Conservation (phyloP, 2,888 invertebrate genomes). For the Agriopis marginaria region DNA sequence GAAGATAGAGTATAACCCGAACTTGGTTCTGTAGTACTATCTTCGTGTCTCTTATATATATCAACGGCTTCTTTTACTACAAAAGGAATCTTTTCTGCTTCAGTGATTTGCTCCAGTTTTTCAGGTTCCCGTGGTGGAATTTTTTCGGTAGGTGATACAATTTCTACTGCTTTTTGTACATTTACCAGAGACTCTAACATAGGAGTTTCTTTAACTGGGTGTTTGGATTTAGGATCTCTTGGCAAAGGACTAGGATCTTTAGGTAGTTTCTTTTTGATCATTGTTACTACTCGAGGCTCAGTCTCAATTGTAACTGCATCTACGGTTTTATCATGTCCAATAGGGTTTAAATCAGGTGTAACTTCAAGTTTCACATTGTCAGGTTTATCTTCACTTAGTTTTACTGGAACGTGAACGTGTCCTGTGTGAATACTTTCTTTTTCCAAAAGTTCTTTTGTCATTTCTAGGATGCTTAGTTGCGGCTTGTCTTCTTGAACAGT, state of each 20-base stretch:
- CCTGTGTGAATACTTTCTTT: slow-evolving; percentile 49
- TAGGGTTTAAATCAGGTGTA: not conserved
- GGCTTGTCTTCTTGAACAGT: slow-evolving; percentile 20
- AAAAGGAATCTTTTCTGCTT: not conserved
- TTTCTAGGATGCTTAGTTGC: slow-evolving; percentile 44
- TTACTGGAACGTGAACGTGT: slow-evolving; percentile 27
- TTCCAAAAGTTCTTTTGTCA: slow-evolving; percentile 54
- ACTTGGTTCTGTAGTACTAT: not conserved
- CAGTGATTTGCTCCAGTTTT: not conserved
- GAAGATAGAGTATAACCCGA: not conserved
- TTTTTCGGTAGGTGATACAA: not conserved
- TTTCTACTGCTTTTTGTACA: not conserved
- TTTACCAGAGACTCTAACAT: not conserved
- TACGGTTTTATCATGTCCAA: slow-evolving; percentile 17
- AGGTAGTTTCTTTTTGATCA: not conserved
- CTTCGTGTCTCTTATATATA: slow-evolving; percentile 1
- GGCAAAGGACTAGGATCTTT: not conserved
- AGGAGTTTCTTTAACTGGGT: not conserved
- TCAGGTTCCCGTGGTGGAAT: not conserved
- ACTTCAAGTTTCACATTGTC: not conserved
- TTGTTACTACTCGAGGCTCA: slow-evolving; percentile 5
- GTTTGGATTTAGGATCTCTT: slow-evolving; percentile 1
- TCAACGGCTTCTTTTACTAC: slow-evolving; percentile 4
- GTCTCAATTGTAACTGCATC: not conserved
- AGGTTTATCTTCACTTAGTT: slow-evolving; percentile 12